Percentiles rank a stretch among this genome's conserved stretches.
phyloP scores from a whole-genome alignment of 2,888 invertebrate species.

The Onthophagus sagittarius region DNA sequence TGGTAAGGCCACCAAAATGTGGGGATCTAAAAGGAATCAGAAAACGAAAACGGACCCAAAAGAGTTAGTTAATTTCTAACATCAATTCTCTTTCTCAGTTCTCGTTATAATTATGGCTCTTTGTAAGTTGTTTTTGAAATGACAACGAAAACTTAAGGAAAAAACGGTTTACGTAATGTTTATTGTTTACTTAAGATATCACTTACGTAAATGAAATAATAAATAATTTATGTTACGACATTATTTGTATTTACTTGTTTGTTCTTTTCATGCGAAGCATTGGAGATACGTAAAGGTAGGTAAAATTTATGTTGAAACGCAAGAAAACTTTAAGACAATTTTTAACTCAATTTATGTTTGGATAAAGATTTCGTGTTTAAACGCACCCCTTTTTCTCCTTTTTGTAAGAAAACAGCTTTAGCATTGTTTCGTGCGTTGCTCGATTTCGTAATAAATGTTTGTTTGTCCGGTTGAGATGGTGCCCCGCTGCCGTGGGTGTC shows the following conservation, averaged over 20 bases:
- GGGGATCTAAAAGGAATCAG: too few species aligned
- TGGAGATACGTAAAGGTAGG: slow-evolving; percentile 80
- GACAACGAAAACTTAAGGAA: too few species aligned
- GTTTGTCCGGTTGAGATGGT: background rate
- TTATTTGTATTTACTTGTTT: slow-evolving; percentile 17
- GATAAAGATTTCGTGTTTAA: background rate
- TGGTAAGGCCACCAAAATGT: too few species aligned
- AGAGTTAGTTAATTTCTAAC: background rate
- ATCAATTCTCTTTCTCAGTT: background rate
- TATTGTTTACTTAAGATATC: background rate
- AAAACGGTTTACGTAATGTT: background rate
- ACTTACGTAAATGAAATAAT: background rate
- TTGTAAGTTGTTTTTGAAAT: background rate
- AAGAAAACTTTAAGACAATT: background rate
- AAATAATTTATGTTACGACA: background rate
- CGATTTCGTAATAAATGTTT: background rate
- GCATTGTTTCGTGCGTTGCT: too few species aligned
- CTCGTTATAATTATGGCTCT: background rate
- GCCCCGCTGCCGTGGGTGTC: background rate
- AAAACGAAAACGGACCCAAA: background rate
- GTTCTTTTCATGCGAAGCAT: slow-evolving; percentile 58
- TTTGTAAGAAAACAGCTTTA: too few species aligned
- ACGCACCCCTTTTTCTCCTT: background rate
- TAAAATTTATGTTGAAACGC: slow-evolving; percentile 33
- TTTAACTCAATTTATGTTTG: background rate